Base-by-base conservation (phyloP, 2,888 invertebrate species). In the Chalcosyrphus nemorum region DNA sequence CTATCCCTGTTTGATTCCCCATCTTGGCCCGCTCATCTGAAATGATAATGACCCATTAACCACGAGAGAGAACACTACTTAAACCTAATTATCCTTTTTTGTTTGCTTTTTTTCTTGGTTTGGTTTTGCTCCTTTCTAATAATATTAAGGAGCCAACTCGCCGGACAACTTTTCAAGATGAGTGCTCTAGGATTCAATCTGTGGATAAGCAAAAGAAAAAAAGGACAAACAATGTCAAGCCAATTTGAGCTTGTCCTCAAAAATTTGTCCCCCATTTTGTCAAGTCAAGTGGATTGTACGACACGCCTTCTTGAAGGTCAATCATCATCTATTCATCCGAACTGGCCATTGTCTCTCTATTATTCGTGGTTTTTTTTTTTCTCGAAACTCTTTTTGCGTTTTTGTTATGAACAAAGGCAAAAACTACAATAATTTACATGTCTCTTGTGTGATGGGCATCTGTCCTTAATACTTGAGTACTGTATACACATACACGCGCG, bases 281-380 rank as follows among this genome's bases (percentile, higher is more conserved):
- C n/a, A 63, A 7, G 6, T 52, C 54, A 43, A 29, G 45, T 57
- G 29, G 29, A 17, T 13, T 43, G 35, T 17, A 59, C 45, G n/a
- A n/a, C n/a, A n/a, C n/a, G n/a, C n/a, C n/a, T 35, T 17, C 54
- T 57, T 71, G 56, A 78, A 63, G 63, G 56, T 71, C 63, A 72
- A 65, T 52, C 32, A 32, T 47, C 43, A 50, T 65, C n/a, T 35
- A 45, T 66, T 66, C 80, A 66, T 21, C 19, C 43, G 29, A 24
- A 41, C 52, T 21, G 35, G 21, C 38, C 29, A 65, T 47, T 50
- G 59, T 54, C 47, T 71, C 47, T 72, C 35, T 2, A 27, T 54
- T 70, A 15, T 61, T 4, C 41, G 0, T 32, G 24, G 24, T 54
- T 21, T 59, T 24, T 35, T 4, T 54, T 52, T 24, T 13, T 24